A percentile compares a stretch with the other conserved stretches of the same genome.
These are phyloP conservation scores for Myotis lucifugus DNA, from an alignment of 2,113 vertebrate genomes.

Conservation along the genomic window DNA sequence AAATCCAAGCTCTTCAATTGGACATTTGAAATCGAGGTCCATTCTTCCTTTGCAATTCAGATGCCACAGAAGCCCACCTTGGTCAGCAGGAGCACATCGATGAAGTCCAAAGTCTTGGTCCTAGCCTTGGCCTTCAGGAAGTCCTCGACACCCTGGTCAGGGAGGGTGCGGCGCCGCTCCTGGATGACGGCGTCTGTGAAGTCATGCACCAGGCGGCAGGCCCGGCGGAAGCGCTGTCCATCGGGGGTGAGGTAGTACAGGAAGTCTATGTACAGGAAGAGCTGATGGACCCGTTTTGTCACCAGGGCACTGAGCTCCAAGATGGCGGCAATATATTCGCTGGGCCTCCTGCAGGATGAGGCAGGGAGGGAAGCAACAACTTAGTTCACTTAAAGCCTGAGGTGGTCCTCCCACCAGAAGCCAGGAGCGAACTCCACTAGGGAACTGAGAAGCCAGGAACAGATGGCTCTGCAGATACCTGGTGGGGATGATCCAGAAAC, in stretches of 20 bases:
- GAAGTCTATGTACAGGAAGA: constrained; percentile 84
- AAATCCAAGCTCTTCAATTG: neutral
- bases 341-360: constrained; percentile 79
- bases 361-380: fast-evolving
- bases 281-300: constrained; percentile 76
- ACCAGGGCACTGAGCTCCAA: constrained; percentile 88
- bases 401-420: neutral
- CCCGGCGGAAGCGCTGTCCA: constrained; percentile 83
- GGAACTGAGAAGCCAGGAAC: neutral
- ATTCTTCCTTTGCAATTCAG: neutral
- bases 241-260: constrained; percentile 85
- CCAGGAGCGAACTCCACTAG: neutral
- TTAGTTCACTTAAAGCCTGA: neutral
- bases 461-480: neutral
- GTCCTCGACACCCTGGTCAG: constrained; percentile 60
- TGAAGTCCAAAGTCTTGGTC: constrained; percentile 87
- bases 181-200: constrained; percentile 87
- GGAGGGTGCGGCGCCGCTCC: constrained; percentile 77
- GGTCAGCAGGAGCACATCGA: constrained; percentile 90
- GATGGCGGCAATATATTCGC: constrained; percentile 89
- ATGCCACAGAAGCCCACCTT: constrained; percentile 80
- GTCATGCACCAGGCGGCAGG: constrained; percentile 86
- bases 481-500: neutral
- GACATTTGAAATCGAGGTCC: neutral
- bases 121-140: constrained; percentile 63